These are phyloP conservation scores for Pelagia noctiluca DNA, from an alignment of 30 jellyfish, hydroid and myxozoan species.

Conservation along the genomic window DNA sequence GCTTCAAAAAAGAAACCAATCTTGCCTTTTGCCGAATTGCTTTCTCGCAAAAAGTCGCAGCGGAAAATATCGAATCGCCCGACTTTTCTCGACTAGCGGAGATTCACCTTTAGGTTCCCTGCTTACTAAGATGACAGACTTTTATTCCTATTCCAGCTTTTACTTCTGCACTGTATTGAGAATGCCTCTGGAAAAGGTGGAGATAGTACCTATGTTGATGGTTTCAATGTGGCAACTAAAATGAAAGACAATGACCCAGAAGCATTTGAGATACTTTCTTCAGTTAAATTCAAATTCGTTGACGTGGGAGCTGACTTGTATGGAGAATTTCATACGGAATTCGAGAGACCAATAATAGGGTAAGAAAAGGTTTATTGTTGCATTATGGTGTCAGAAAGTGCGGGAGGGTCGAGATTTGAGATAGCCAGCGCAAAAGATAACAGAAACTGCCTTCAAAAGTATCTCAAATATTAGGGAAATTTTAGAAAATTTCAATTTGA, in stretches of 20 bases:
- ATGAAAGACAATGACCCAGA: constrained; percentile 68
- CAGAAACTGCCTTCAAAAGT: background rate
- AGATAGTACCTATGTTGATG: constrained; percentile 80
- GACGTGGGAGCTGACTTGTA: constrained; percentile 72
- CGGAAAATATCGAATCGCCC: background rate
- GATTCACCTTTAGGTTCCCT: too few relatives aligned
- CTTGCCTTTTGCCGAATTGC: background rate
- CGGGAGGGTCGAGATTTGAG: too few relatives aligned
- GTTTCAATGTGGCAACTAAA: constrained; percentile 56
- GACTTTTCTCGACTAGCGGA: background rate
- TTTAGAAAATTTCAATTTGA: background rate
- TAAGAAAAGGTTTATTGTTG: constrained; percentile 1
- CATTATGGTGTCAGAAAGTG: background rate
- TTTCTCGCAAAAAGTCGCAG: background rate
- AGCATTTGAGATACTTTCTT: constrained; percentile 64
- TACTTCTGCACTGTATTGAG: constrained; percentile 76
- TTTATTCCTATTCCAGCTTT: constrained; percentile 47
- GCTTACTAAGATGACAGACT: background rate
- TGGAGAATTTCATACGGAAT: constrained; percentile 69
- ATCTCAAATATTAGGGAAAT: background rate
- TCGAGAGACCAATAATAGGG: constrained; percentile 87
- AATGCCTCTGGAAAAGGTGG: constrained; percentile 80
- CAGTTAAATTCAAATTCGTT: constrained; percentile 57
- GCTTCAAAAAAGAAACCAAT: background rate
- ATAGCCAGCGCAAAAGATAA: background rate